These are phyloP conservation scores for Ashinkailepas kermadecensis DNA, from an alignment of 2,888 invertebrate genomes.

Conservation along the genomic window DNA sequence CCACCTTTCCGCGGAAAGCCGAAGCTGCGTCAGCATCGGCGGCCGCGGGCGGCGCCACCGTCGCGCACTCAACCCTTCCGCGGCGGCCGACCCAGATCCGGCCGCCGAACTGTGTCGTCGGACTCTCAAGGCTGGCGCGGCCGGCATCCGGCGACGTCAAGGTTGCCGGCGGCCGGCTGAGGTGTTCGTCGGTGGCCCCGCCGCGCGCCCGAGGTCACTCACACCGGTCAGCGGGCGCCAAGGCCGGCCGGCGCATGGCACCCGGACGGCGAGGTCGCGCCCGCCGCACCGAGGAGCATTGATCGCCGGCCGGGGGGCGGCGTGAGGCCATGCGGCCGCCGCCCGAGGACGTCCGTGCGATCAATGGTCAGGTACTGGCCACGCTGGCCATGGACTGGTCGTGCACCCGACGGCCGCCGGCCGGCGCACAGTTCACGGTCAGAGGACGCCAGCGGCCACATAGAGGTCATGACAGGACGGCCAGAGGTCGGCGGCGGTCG, in stretches of 20 bases:
- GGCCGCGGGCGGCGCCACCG: not conserved
- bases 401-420: too few species aligned
- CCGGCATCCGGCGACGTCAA: not conserved
- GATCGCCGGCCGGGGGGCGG: not conserved
- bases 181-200: not conserved
- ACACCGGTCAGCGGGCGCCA: slow-evolving; percentile 27
- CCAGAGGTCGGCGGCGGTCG: not conserved
- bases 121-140: not conserved
- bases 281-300: not conserved
- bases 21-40: not conserved
- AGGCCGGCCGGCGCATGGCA: slow-evolving; percentile 27
- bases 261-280: slow-evolving; percentile 25
- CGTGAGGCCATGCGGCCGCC: not conserved
- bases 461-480: not conserved
- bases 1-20: not conserved
- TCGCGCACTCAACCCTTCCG: not conserved
- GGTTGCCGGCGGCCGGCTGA: not conserved
- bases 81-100: not conserved
- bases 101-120: not conserved
- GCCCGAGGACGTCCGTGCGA: not conserved
- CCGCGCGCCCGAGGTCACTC: not conserved
- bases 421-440: too few species aligned
- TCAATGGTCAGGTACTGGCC: slow-evolving; percentile 12
- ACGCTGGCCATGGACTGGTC: too few species aligned
- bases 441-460: not conserved